These are phyloP conservation scores for Cherax destructor DNA, from an alignment of 1,140 invertebrate genomes.

Conservation along the genomic window DNA sequence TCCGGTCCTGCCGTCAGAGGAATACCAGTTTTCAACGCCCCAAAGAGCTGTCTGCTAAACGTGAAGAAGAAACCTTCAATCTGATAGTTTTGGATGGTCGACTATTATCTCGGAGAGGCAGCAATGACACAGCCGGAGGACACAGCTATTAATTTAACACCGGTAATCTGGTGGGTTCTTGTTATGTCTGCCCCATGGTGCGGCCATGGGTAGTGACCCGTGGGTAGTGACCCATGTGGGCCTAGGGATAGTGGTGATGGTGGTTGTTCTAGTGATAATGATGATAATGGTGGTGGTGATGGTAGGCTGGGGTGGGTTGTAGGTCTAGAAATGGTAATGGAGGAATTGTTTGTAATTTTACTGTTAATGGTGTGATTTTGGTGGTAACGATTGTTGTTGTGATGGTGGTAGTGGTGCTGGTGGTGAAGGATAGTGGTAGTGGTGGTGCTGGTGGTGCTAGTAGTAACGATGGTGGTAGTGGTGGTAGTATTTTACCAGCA, in stretches of 20 bases:
- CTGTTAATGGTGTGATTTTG: too few relatives aligned
- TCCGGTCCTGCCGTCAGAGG: too few relatives aligned
- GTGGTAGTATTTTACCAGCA: too few relatives aligned
- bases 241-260: background rate
- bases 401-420: background rate
- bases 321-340: too few relatives aligned
- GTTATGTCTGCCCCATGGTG: background rate
- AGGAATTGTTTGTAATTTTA: too few relatives aligned
- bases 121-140: slow-evolving; percentile 51
- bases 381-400: too few relatives aligned
- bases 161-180: background rate
- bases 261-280: too few relatives aligned
- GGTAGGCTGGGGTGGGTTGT: background rate
- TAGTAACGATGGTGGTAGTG: background rate
- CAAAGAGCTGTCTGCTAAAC: slow-evolving; percentile 32
- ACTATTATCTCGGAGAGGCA: slow-evolving; percentile 27
- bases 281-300: background rate
- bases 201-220: background rate
- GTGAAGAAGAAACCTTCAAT: slow-evolving; percentile 17
- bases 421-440: background rate
- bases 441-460: background rate
- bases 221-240: background rate
- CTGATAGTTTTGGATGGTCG: slow-evolving; percentile 38
- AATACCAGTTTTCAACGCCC: too few relatives aligned
- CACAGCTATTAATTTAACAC: slow-evolving; percentile 46